Percentiles rank a stretch among this genome's conserved stretches.
Conservation (phyloP, 2,888 invertebrate species). For the Ornithoptera alexandrae region DNA sequence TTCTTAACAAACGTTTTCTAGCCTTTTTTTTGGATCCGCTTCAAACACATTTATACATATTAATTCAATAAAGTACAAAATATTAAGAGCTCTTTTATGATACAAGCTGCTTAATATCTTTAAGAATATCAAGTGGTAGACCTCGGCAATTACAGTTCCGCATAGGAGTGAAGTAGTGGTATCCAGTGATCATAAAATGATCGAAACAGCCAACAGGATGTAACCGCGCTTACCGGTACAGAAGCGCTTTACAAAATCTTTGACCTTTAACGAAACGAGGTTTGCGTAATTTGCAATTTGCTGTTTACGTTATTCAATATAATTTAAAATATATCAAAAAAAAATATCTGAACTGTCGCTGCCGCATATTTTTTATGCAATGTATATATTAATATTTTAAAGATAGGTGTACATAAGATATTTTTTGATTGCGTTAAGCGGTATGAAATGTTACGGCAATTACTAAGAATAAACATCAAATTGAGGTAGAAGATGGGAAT, state of each 20-base stretch:
- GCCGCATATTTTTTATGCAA: slow-evolving; percentile 5
- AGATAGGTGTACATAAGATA: neutral
- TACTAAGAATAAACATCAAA: slow-evolving; percentile 33
- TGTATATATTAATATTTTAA: neutral
- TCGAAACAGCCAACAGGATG: slow-evolving; percentile 24
- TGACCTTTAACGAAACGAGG: slow-evolving; percentile 24
- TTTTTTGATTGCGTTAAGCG: slow-evolving; percentile 20
- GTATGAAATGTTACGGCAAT: slow-evolving; percentile 18
- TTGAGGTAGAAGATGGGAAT: slow-evolving; percentile 36
- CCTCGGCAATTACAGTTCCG: slow-evolving; percentile 22
- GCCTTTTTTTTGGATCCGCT: too few relatives aligned
- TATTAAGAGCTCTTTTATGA: slow-evolving; percentile 11
- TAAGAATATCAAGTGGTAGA: slow-evolving; percentile 14
- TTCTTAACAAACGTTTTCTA: too few relatives aligned
- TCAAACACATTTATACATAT: too few relatives aligned
- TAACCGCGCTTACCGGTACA: slow-evolving; percentile 6
- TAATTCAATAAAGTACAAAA: slow-evolving; percentile 1
- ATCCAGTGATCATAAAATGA: slow-evolving; percentile 8
- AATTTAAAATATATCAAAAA: neutral
- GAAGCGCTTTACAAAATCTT: neutral
- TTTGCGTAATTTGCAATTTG: slow-evolving; percentile 16
- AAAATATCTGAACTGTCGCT: neutral
- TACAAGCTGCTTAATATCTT: slow-evolving; percentile 16
- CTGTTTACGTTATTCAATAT: slow-evolving; percentile 6
- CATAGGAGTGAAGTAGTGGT: slow-evolving; percentile 2